phyloP scores from a whole-genome alignment of 2,888 invertebrate species.

The Apodemia hepburni region DNA sequence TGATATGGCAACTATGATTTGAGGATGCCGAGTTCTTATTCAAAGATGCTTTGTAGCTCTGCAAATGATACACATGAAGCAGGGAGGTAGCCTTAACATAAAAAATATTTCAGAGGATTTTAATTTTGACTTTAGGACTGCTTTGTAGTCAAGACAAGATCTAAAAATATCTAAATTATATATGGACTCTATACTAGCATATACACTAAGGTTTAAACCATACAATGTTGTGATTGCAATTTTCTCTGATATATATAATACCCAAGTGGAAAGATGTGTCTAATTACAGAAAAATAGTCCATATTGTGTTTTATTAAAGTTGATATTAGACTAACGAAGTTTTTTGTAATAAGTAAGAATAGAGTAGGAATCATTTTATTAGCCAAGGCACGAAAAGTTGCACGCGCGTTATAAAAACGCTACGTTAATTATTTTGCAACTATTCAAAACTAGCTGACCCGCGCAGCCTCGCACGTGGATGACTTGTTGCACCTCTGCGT shows the following conservation, averaged over 20 bases:
- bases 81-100: too few relatives aligned
- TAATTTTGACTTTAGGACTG: too few relatives aligned
- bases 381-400: background rate
- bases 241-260: slow-evolving; percentile 15
- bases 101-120: too few relatives aligned
- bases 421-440: background rate
- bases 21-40: too few relatives aligned
- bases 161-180: background rate
- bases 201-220: background rate
- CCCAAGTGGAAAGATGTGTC: background rate
- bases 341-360: background rate
- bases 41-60: too few relatives aligned
- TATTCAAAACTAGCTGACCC: too few relatives aligned
- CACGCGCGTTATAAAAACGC: background rate
- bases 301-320: background rate
- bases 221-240: slow-evolving; percentile 20
- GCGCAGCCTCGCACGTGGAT: too few relatives aligned
- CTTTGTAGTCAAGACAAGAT: too few relatives aligned
- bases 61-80: too few relatives aligned
- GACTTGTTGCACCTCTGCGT: too few relatives aligned
- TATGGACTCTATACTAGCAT: background rate
- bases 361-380: background rate
- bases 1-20: too few relatives aligned
- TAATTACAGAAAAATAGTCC: background rate
- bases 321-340: background rate